Percentiles rank a stretch among this genome's conserved stretches.
phyloP scores from a whole-genome alignment of 2,888 invertebrate genomes.

The Acrocyrtus sp. region DNA sequence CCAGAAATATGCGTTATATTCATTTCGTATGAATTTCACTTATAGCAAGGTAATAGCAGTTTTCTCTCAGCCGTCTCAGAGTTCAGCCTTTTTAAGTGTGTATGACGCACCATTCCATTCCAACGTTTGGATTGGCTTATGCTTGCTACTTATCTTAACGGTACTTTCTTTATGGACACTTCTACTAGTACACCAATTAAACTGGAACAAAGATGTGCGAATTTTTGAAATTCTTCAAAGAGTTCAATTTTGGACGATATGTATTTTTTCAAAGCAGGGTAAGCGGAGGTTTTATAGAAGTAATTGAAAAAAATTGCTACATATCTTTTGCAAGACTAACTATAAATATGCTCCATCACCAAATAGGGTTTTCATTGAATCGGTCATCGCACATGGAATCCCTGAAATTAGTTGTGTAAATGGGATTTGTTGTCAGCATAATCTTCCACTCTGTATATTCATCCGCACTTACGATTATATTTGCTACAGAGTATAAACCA shows the following conservation, averaged over 20 bases:
- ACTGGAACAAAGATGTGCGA: too few relatives aligned
- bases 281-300: too few relatives aligned
- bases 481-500: not conserved
- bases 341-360: too few relatives aligned
- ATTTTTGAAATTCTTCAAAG: not conserved
- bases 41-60: slow-evolving; percentile 6
- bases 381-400: not conserved
- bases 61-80: slow-evolving; percentile 7
- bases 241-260: not conserved
- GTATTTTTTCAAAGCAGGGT: not conserved
- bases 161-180: too few relatives aligned
- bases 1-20: too few relatives aligned
- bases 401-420: not conserved
- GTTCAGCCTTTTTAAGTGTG: not conserved
- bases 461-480: slow-evolving; percentile 10
- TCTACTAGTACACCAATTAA: too few relatives aligned
- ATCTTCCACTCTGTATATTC: not conserved
- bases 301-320: too few relatives aligned
- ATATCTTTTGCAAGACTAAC: too few relatives aligned
- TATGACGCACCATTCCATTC: slow-evolving; percentile 5
- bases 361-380: not conserved
- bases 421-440: not conserved
- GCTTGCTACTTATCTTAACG: too few relatives aligned
- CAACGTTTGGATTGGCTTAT: slow-evolving; percentile 5
- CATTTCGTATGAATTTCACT: too few relatives aligned